Evolutionary conservation across 35 echinoderm and acorn worm genomes (phyloP).

Genomic region (Ophioderma brevispina): DNA sequence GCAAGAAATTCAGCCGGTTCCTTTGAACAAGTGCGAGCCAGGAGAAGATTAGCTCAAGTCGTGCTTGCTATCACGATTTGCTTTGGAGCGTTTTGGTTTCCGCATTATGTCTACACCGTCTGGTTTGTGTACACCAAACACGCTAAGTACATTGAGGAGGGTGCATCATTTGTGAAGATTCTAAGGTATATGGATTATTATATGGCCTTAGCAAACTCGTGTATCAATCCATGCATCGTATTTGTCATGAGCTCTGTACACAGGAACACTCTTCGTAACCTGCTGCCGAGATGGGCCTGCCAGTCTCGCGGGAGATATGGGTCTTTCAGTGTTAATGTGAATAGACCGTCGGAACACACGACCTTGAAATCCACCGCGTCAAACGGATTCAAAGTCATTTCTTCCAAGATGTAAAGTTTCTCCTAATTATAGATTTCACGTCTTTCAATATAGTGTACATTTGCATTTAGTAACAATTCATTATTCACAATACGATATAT

Average conservation of each 20-base stretch:
- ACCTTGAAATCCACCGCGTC: too few relatives aligned
- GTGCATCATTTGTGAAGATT: slow-evolving; percentile 3
- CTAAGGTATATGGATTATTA: slow-evolving; percentile 46
- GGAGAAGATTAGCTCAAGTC: slow-evolving; percentile 70
- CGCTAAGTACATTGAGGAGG: slow-evolving; percentile 26
- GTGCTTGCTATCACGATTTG: slow-evolving; percentile 72
- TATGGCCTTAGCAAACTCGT: slow-evolving; percentile 66
- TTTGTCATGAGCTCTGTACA: slow-evolving; percentile 83
- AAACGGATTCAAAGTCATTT: too few relatives aligned
- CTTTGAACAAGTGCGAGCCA: slow-evolving; percentile 48
- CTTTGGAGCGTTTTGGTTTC: slow-evolving; percentile 82
- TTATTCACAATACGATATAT: too few relatives aligned
- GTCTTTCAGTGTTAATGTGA: too few relatives aligned
- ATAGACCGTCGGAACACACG: too few relatives aligned
- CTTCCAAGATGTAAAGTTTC: too few relatives aligned
- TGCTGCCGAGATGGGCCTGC: neutral
- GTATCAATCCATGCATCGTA: slow-evolving; percentile 79
- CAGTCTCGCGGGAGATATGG: too few relatives aligned
- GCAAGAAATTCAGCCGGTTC: slow-evolving; percentile 68
- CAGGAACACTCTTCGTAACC: slow-evolving; percentile 13
- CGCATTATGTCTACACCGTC: slow-evolving; percentile 55
- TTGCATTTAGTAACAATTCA: too few relatives aligned
- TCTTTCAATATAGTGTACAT: too few relatives aligned
- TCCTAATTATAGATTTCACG: too few relatives aligned
- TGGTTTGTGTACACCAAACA: slow-evolving; percentile 17